Evolutionary conservation across 2,797 vertebrate genomes (phyloP).

Genomic region (Pseudochirops corinnae): DNA sequence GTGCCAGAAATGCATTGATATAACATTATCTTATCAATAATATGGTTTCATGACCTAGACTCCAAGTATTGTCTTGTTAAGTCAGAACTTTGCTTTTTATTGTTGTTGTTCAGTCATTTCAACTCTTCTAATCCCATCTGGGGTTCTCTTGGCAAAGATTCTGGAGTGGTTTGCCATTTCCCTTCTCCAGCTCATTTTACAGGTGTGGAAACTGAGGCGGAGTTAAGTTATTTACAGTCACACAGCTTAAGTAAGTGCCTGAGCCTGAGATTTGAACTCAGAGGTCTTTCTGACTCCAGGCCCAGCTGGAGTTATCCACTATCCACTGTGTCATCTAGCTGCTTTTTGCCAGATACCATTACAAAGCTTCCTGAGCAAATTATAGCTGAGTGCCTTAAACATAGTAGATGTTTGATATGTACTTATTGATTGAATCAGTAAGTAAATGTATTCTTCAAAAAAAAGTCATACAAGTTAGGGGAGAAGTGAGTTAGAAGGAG

Average conservation of each 20-base stretch:
- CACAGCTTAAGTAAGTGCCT: not conserved
- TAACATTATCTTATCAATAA: not conserved
- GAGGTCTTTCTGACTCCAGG: not conserved
- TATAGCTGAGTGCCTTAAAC: not conserved
- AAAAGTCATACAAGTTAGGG: not conserved
- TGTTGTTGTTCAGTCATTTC: not conserved
- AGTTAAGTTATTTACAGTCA: not conserved
- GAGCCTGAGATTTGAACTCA: not conserved
- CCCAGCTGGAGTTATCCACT: not conserved
- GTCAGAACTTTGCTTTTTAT: not conserved
- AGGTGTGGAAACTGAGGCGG: not conserved
- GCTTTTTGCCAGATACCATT: not conserved
- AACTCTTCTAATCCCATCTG: not conserved
- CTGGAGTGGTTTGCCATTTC: not conserved
- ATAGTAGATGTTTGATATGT: not conserved
- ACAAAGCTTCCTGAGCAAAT: not conserved
- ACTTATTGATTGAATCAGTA: not conserved
- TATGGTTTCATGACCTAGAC: not conserved
- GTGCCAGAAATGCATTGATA: not conserved
- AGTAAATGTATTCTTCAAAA: not conserved
- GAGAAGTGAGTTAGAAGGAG: conserved; percentile 1
- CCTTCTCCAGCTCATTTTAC: not conserved
- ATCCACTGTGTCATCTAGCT: not conserved
- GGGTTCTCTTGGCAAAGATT: not conserved
- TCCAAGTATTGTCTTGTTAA: not conserved